These are phyloP conservation scores for Eidolon dupreanum DNA, from an alignment of 2,797 vertebrate species.

Conservation along the genomic window DNA sequence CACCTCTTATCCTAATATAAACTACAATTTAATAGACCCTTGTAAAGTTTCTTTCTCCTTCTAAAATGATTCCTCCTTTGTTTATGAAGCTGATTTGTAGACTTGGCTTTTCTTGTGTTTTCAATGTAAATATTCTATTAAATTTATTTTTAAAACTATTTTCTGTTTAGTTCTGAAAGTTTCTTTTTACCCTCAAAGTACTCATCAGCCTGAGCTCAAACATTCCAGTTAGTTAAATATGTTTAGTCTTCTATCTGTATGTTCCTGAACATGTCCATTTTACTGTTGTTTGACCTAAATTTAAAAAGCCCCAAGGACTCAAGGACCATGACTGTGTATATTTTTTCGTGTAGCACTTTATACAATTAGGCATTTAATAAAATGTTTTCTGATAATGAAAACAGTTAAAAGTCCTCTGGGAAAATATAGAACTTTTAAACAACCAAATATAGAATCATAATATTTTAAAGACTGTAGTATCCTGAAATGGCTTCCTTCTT, in stretches of 20 bases:
- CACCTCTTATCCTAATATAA: background rate
- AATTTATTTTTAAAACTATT: background rate
- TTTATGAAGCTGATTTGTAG: background rate
- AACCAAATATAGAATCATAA: background rate
- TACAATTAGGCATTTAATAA: constrained; percentile 1
- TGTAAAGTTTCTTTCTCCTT: background rate
- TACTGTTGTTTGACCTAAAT: constrained; percentile 33
- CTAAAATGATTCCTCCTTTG: background rate
- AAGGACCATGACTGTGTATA: background rate
- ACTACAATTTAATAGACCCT: background rate
- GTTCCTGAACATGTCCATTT: background rate
- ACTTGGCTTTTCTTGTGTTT: background rate
- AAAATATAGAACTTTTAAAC: constrained; percentile 5
- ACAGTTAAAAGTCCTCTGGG: background rate
- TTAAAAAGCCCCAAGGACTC: background rate
- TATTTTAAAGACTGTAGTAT: background rate
- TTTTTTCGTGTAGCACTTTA: background rate
- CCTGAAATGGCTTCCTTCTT: constrained; percentile 4
- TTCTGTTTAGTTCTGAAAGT: constrained; percentile 22
- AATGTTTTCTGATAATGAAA: constrained; percentile 36
- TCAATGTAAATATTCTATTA: background rate
- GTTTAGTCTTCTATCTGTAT: background rate
- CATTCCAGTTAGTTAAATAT: background rate
- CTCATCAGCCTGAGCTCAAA: background rate
- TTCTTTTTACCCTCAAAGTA: background rate